Base-by-base conservation (phyloP, 2,888 invertebrate genomes). In the Sesia bembeciformis region DNA sequence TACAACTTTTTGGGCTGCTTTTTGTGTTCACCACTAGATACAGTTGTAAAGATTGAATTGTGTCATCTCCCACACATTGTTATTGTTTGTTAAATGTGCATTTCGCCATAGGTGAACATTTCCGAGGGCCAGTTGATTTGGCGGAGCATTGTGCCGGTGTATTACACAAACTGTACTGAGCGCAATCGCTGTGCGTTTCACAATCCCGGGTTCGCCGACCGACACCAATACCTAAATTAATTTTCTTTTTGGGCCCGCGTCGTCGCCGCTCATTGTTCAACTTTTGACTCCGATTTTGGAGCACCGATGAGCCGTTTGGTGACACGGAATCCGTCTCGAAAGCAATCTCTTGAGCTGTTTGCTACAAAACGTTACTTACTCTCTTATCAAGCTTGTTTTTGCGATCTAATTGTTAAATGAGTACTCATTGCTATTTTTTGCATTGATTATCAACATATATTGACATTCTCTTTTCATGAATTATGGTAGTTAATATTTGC, bases 151-250 rank as follows among this genome's bases (percentile, higher is more conserved):
- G 84, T 85, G 81, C 70, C 74, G 70, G 76, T 73, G 80, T 81
- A 77, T 86, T 86, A 84, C 87, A 87, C 87, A 85, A 85, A 85
- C 85, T 72, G 76, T 76, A 76, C 75, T 68, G 79, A 80, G 79
- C 81, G 84, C 84, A 84, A 85, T 84, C 84, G 78, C 78, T 81
- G 78, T 76, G 66, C 73, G 79, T 88, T 87, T 87, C 88, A 85
- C 86, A 88, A 89, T 81, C 73, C 74, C 69, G 81, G 78, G 88
- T 80, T 86, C 87, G 74, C 70, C 75, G 86, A 80, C 87, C 88
- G 87, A 78, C 88, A 88, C 87, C 83, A 80, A 88, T 89, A 85
- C 88, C 85, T 89, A 88, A 83, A 88, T 88, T 87, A 87, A 86
- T 88, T 87, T 86, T 86, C 84, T 86, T 85, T 87, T 87, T 72